A percentile compares a stretch with the other conserved stretches of the same genome.
phyloP scores from a whole-genome alignment of 1,140 invertebrate genomes.

The Drosophila setifemur region DNA sequence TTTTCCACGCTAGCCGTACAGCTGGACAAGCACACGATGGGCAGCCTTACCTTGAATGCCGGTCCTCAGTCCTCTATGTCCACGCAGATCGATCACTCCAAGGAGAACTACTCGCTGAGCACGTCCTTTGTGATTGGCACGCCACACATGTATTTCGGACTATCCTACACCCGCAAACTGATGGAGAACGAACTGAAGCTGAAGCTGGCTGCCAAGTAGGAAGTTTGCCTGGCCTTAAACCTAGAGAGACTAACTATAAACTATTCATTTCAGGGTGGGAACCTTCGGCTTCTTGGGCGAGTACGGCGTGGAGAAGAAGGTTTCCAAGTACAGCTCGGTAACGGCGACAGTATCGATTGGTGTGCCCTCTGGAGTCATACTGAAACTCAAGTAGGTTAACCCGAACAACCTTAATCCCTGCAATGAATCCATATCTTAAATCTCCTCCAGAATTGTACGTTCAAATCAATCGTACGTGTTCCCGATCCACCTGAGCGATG shows the following conservation, averaged over 20 bases:
- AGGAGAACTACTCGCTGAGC: constrained; percentile 86
- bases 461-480: constrained; percentile 95
- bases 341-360: constrained; percentile 93
- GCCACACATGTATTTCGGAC: constrained; percentile 89
- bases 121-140: constrained; percentile 91
- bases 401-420: too few relatives aligned
- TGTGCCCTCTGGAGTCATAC: constrained; percentile 91
- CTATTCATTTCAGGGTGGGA: constrained; percentile 86
- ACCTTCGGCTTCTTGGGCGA: constrained; percentile 93
- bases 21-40: constrained; percentile 92
- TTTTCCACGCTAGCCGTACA: constrained; percentile 91
- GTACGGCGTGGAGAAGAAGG: constrained; percentile 96
- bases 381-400: constrained; percentile 91
- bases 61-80: constrained; percentile 88
- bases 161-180: constrained; percentile 91
- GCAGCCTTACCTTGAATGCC: constrained; percentile 92
- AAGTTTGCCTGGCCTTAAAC: constrained; percentile 14
- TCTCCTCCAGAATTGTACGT: constrained; percentile 87
- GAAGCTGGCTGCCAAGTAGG: constrained; percentile 90
- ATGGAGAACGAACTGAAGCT: constrained; percentile 90
- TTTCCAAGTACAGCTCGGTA: constrained; percentile 94
- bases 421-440: background rate
- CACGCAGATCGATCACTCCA: constrained; percentile 90
- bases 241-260: too few relatives aligned
- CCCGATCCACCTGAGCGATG: constrained; percentile 95